Evolutionary conservation across 2,113 vertebrate genomes (phyloP).

Genomic region (Microcebus tavaratra): DNA sequence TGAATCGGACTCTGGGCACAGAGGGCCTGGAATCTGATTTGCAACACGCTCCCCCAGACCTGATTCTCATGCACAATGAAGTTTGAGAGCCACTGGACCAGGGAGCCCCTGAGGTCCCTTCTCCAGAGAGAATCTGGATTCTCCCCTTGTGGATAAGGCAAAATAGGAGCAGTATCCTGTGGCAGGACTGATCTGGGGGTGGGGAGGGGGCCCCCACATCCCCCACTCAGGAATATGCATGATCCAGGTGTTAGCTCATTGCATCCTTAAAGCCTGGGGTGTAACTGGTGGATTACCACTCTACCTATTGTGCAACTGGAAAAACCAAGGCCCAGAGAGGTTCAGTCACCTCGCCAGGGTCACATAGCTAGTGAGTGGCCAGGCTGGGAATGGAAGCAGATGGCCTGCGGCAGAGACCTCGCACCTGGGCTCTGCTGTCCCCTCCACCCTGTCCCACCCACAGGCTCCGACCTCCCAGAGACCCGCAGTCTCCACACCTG

Average conservation of each 20-base stretch:
- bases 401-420: neutral
- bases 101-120: neutral
- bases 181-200: neutral
- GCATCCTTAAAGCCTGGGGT: neutral
- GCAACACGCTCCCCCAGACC: neutral
- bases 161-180: neutral
- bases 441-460: neutral
- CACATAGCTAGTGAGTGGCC: neutral
- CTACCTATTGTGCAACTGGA: neutral
- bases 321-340: neutral
- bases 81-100: neutral
- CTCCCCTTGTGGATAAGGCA: neutral
- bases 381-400: neutral
- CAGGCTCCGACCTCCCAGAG: neutral
- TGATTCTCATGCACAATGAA: neutral
- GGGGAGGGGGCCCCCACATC: accelerated
- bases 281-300: too few species aligned
- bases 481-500: neutral
- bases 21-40: neutral
- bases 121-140: neutral
- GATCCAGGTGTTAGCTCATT: neutral
- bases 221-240: neutral
- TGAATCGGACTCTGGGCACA: neutral
- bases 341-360: neutral
- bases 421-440: neutral